Conservation (phyloP, 2,797 vertebrate genomes). For the Myotis findleyi region DNA sequence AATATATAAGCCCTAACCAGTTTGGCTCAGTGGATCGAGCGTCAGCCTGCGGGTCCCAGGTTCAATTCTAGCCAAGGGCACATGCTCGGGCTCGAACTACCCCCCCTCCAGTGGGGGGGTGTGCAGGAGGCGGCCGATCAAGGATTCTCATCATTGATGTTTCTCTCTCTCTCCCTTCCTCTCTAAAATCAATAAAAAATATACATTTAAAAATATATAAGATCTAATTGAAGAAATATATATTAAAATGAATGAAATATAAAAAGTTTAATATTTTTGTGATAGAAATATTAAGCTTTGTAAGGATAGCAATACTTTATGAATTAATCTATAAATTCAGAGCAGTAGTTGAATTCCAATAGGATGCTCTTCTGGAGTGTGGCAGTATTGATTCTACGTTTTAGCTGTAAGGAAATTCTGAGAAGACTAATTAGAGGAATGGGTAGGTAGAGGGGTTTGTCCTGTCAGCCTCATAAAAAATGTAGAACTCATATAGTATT, state of each 20-base stretch:
- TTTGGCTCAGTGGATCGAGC: no score
- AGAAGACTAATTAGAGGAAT: background rate
- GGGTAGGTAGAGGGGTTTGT: background rate
- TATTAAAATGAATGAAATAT: background rate
- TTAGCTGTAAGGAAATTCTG: background rate
- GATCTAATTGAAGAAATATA: background rate
- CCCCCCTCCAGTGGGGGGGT: no score
- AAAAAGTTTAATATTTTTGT: background rate
- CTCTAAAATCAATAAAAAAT: no score
- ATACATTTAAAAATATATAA: background rate
- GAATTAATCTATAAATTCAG: constrained; percentile 46
- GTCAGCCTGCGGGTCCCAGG: no score
- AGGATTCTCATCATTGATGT: no score
- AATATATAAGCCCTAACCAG: background rate
- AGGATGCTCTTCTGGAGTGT: background rate
- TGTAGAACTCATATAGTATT: background rate
- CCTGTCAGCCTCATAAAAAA: background rate
- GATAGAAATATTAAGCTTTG: constrained; percentile 7
- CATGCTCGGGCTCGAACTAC: no score
- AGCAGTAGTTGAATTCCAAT: background rate
- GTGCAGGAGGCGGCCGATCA: no score
- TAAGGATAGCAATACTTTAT: background rate
- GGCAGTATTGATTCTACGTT: background rate
- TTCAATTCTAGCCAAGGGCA: no score
- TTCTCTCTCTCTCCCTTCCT: no score